Evolutionary conservation across 1,140 invertebrate genomes (phyloP).

Genomic region (Plodia interpunctella): DNA sequence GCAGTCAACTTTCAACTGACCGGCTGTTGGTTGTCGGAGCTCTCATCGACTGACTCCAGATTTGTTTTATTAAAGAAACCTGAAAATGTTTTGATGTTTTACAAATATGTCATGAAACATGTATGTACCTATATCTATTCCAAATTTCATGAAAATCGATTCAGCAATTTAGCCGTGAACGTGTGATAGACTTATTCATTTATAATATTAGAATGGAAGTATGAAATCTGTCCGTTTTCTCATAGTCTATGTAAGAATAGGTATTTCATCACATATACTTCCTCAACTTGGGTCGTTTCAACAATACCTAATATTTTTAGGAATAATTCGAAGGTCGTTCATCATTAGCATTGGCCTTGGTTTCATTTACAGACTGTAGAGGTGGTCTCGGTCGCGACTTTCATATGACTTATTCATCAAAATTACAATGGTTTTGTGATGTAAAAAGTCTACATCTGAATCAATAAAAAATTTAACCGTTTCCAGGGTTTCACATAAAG

Average conservation of each 20-base stretch:
- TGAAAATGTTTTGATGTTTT: not conserved
- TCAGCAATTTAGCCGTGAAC: too few species aligned
- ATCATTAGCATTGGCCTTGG: slow-evolving; percentile 48
- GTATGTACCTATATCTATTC: too few species aligned
- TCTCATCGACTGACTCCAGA: slow-evolving; percentile 27
- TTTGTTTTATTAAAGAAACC: slow-evolving; percentile 18
- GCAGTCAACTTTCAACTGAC: slow-evolving; percentile 17
- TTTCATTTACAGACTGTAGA: slow-evolving; percentile 44
- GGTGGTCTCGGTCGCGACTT: slow-evolving; percentile 42
- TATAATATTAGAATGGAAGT: too few species aligned
- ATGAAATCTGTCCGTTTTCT: too few species aligned
- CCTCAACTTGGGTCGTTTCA: not conserved
- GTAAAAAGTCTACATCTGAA: slow-evolving; percentile 36
- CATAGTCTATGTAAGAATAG: too few species aligned
- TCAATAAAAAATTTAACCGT: slow-evolving; percentile 23
- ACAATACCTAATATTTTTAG: slow-evolving; percentile 31
- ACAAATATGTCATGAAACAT: too few species aligned
- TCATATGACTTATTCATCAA: slow-evolving; percentile 39
- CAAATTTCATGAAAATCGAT: too few species aligned
- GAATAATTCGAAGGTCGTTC: slow-evolving; percentile 48
- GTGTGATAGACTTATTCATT: too few species aligned
- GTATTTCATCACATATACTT: not conserved
- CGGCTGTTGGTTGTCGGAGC: not conserved
- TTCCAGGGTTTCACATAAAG: slow-evolving; percentile 1
- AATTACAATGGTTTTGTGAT: slow-evolving; percentile 49